A percentile compares a stretch with the other conserved stretches of the same genome.
phyloP scores from a whole-genome alignment of 2,797 vertebrate species.

The Onychomys leucogaster region DNA sequence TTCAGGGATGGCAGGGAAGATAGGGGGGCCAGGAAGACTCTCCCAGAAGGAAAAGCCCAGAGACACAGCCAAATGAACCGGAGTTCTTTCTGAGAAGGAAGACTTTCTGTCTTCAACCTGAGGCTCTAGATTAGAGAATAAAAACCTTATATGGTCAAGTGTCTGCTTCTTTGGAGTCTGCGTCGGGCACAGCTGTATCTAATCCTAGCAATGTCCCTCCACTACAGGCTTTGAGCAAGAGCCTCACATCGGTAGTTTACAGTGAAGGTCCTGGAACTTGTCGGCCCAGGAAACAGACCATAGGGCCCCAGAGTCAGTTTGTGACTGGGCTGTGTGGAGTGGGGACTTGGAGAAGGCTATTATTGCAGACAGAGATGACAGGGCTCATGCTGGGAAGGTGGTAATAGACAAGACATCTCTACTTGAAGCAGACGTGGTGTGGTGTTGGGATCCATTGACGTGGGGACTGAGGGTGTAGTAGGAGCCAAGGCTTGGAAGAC shows the following conservation, averaged over 20 bases:
- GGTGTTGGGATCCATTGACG: background rate
- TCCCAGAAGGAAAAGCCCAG: background rate
- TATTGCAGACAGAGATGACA: background rate
- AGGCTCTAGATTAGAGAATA: background rate
- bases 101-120: background rate
- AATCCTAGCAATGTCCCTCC: background rate
- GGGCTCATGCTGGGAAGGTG: background rate
- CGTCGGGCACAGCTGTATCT: background rate
- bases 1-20: background rate
- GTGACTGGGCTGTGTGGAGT: too few relatives aligned
- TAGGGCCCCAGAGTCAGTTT: background rate
- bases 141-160: background rate
- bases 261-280: background rate
- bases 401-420: background rate
- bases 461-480: fast-evolving
- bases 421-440: background rate
- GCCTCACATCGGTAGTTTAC: background rate
- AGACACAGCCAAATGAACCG: background rate
- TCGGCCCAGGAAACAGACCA: background rate
- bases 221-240: background rate
- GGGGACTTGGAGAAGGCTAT: background rate
- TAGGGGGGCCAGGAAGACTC: background rate
- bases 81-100: background rate
- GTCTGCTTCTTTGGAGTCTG: background rate
- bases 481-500: background rate